Evolutionary conservation across 2,797 vertebrate genomes (phyloP).

Genomic region (Sphenopsis melanotis): DNA sequence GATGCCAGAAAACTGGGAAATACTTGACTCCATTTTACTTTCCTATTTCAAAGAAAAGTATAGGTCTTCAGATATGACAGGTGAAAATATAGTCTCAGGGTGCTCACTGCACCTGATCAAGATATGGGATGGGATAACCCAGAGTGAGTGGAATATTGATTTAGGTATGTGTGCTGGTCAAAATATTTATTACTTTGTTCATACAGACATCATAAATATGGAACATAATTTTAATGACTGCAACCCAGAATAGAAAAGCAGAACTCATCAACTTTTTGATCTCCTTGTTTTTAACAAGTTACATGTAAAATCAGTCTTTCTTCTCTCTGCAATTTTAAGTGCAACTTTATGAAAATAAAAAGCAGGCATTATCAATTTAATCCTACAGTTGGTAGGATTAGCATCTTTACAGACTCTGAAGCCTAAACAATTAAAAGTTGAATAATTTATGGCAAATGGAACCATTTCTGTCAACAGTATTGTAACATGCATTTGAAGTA

Average conservation of each 20-base stretch:
- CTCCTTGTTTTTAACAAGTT: neutral
- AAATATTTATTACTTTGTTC: neutral
- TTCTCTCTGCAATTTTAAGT: neutral
- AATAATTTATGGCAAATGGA: slow-evolving; percentile 54
- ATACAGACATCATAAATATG: neutral
- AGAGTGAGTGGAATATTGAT: neutral
- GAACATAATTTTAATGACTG: neutral
- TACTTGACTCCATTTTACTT: neutral
- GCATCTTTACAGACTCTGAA: slow-evolving; percentile 35
- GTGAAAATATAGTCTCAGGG: neutral
- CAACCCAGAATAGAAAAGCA: neutral
- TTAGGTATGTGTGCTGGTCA: neutral
- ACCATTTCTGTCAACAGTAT: slow-evolving; percentile 15
- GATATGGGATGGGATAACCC: neutral
- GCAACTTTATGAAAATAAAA: neutral
- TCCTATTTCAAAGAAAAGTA: neutral
- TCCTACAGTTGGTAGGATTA: neutral
- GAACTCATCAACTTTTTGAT: neutral
- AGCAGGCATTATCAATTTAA: neutral
- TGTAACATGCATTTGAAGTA: neutral
- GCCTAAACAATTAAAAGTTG: slow-evolving; percentile 44
- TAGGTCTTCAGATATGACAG: neutral
- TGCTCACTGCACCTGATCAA: neutral
- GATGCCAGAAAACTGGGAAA: neutral
- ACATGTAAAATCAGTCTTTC: neutral